Percentiles rank a stretch among this genome's conserved stretches.
Conservation (phyloP, 2,888 invertebrate genomes). For the Caenorhabditis auriculariae region DNA sequence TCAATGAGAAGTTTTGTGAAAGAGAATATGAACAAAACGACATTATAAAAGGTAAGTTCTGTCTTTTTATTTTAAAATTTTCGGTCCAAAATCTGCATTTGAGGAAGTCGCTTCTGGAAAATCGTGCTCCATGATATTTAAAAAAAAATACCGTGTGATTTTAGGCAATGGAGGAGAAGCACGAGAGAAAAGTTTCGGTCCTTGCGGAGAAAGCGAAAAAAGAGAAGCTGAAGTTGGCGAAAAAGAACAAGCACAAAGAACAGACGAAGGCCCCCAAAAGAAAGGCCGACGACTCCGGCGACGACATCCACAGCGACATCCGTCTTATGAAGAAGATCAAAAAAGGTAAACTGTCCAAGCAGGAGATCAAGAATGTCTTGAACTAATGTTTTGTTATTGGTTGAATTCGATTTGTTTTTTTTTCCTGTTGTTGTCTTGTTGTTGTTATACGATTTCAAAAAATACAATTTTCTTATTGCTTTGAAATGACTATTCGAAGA, state of each 20-base stretch:
- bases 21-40: too few relatives aligned
- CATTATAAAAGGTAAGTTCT: too few relatives aligned
- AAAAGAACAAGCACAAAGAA: slow-evolving; percentile 30
- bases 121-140: too few relatives aligned
- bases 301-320: slow-evolving; percentile 65
- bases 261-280: slow-evolving; percentile 29
- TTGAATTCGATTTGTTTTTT: slow-evolving; percentile 6
- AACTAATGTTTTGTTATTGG: slow-evolving; percentile 7
- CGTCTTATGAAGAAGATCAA: slow-evolving; percentile 66
- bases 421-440: slow-evolving; percentile 7
- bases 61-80: too few relatives aligned
- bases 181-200: slow-evolving; percentile 38
- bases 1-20: too few relatives aligned
- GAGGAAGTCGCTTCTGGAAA: too few relatives aligned
- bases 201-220: slow-evolving; percentile 36
- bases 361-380: slow-evolving; percentile 56
- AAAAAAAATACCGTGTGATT: too few relatives aligned
- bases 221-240: slow-evolving; percentile 26
- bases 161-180: slow-evolving; percentile 37
- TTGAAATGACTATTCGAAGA: not conserved
- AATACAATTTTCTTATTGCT: too few relatives aligned
- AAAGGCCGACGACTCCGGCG: slow-evolving; percentile 54
- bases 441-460: slow-evolving; percentile 1
- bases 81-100: too few relatives aligned
- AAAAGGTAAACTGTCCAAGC: slow-evolving; percentile 64